A percentile compares a stretch with the other conserved stretches of the same genome.
These are phyloP conservation scores for Pinctada fucata DNA, from an alignment of 2,888 invertebrate genomes.

Conservation along the genomic window DNA sequence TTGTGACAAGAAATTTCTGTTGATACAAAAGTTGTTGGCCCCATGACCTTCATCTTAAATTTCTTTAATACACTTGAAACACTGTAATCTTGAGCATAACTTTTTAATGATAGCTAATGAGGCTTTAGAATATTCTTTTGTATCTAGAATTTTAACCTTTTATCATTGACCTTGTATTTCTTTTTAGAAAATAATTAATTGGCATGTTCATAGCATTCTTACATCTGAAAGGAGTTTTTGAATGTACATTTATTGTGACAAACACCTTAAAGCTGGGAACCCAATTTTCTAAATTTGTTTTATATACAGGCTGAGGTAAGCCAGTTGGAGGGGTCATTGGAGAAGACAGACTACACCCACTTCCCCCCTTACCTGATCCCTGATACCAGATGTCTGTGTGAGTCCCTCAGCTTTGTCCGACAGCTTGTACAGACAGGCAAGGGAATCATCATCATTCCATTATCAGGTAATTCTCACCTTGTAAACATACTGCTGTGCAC, in stretches of 20 bases:
- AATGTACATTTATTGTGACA: not conserved
- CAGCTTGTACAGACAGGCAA: constrained; percentile 88
- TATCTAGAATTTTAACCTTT: too few species aligned
- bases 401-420: constrained; percentile 87
- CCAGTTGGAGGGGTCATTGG: constrained; percentile 84
- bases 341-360: constrained; percentile 65
- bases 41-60: not conserved
- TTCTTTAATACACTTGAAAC: not conserved
- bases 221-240: not conserved
- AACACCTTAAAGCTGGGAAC: too few species aligned
- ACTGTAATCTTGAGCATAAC: too few species aligned
- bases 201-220: too few species aligned
- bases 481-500: not conserved
- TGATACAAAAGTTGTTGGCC: not conserved
- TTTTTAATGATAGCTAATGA: too few species aligned
- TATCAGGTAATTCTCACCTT: constrained; percentile 83
- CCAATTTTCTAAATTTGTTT: too few species aligned
- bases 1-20: not conserved
- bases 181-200: too few species aligned
- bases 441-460: constrained; percentile 92
- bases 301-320: constrained; percentile 85
- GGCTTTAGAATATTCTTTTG: too few species aligned
- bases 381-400: constrained; percentile 88
- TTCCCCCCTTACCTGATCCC: constrained; percentile 92
- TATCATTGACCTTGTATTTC: too few species aligned